Evolutionary conservation across 2,888 invertebrate genomes (phyloP), one percentile per base, ranked within the genome.

Genomic region (Dolichopus griseipennis): DNA sequence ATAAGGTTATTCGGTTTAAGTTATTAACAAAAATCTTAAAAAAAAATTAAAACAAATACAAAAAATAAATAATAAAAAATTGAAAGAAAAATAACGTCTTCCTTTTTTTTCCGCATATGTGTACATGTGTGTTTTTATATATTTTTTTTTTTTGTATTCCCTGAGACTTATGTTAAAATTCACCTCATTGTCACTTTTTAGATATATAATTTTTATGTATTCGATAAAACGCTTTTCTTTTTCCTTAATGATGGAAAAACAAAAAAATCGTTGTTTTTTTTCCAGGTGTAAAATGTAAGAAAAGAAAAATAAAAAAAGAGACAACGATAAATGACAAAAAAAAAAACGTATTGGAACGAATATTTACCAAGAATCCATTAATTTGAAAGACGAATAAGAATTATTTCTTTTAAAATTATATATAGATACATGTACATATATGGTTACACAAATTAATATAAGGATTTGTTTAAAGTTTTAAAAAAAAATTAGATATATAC

Each of bases 331-430:
- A 27, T 27, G 27, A 5, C 52, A 52, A 52, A 37, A 37, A 37
- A 8, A 37, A 37, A 37, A 37, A 52, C 18, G 52, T 52, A 52
- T 52, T 52, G 15, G 52, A 52, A 15, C 18, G 15, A 52, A 52
- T 52, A 52, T 52, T 52, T 52, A 52, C 52, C 52, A 52, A 52
- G 52, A 52, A 52, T 52, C 52, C 52, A 52, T 52, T 52, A 52
- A 52, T 52, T 52, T 52, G 52, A 52, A 52, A 52, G 52, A 52
- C 52, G 52, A 52, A 52, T 52, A 52, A 52, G 52, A 52, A 18
- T 18, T 52, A 4, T 27, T 52, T 52, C 52, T 15, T 52, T 52
- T 52, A 52, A 52, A 52, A 52, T 7, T 7, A 43, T 15, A 52
- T 52, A 18, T 52, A 52, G 9, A 52, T 52, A 52, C 12, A 37